Evolutionary conservation across 2,113 vertebrate genomes (phyloP), one percentile per base, ranked within the genome.

Genomic region (Axis porcinus): DNA sequence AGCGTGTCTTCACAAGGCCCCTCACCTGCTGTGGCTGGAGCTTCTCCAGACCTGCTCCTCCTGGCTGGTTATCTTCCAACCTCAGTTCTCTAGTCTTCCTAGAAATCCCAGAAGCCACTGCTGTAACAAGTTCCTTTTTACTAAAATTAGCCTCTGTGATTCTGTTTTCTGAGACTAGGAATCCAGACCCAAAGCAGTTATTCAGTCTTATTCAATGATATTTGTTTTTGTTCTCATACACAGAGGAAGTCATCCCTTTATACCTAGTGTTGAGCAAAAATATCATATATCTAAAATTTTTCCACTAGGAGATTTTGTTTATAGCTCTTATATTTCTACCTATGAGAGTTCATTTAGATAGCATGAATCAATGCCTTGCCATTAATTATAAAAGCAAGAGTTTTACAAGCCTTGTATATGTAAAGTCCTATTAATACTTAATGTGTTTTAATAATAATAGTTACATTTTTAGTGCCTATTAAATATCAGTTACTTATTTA

Each of bases 141-240:
- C 91, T 97, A 95, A 93, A 95, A 93, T 94, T 82, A 86, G 36
- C 67, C 64, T 95, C 79, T 43, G 7, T 64, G 57, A 74, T 86
- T 97, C 93, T 95, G 67, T 47, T 60, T 97, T 94, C 86, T 85
- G 67, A 91, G 67, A 94, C 91, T 82, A 94, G 89, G 67, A 87
- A 85, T 95, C 45, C 36, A 54, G 57, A 47, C 19, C 27, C 83
- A 95, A 78, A 50, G 90, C 1, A 90, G 62, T 81, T 94, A 94
- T 79, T 78, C 94, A 85, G 57, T 81, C 57, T 55, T 95, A 88
- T 57, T 86, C 36, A 95, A 21, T 84, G 47, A 83, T 28, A 92
- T n/a, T 47, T 83, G 11, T 28, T 96, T 91, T 92, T 87, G 13
- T 96, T 94, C 50, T 87, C 54, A 84, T 27, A 54, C 84, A 96